Evolutionary conservation across 53 echinoderm and acorn worm species (phyloP).

Genomic region (Glandiceps talaboti): DNA sequence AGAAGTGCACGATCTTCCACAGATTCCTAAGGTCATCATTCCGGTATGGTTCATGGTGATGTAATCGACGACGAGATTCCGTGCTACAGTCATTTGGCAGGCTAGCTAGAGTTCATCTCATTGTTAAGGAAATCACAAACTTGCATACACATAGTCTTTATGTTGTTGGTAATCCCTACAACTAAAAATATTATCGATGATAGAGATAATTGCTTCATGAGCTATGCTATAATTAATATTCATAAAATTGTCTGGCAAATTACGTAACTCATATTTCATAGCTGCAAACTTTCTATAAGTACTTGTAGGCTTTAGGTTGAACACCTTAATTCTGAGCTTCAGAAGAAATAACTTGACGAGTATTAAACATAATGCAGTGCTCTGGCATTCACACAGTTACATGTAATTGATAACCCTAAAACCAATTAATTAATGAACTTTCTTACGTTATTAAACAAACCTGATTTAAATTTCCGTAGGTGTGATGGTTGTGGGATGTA

Average conservation of each 20-base stretch:
- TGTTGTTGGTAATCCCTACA: neutral
- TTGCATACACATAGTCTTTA: too few species aligned
- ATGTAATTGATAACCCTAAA: too few species aligned
- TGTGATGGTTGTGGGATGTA: too few species aligned
- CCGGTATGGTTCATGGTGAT: neutral
- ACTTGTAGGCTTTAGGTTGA: neutral
- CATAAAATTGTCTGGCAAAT: neutral
- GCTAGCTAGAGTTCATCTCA: neutral
- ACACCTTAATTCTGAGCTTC: neutral
- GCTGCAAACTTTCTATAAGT: neutral
- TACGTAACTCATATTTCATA: neutral
- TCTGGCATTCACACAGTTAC: too few species aligned
- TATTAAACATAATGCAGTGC: neutral
- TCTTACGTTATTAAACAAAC: too few species aligned
- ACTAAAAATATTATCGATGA: neutral
- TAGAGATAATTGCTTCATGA: neutral
- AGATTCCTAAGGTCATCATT: neutral
- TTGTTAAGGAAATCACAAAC: neutral
- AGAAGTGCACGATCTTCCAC: neutral
- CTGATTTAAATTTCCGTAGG: too few species aligned
- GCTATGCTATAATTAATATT: neutral
- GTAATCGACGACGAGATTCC: neutral
- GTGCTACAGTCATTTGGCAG: neutral
- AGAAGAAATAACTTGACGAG: neutral
- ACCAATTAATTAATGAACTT: too few species aligned